Evolutionary conservation across 2,113 vertebrate species (phyloP).

Genomic region (Misgurnus mizolepis): DNA sequence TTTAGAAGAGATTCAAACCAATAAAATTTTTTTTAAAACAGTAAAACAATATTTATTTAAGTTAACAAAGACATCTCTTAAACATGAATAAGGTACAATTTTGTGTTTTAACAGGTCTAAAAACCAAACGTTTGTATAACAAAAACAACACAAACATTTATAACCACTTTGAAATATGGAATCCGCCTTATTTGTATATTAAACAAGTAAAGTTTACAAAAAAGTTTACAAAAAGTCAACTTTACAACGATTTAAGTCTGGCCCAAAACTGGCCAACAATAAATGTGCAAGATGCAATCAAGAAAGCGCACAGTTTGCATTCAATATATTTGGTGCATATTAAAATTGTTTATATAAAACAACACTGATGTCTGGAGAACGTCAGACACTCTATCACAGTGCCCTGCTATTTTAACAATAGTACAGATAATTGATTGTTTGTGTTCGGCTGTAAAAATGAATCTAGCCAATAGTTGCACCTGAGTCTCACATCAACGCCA

Average conservation of each 20-base stretch:
- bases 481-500: background rate
- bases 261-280: background rate
- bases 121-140: background rate
- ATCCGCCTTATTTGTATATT: background rate
- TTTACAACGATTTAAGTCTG: background rate
- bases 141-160: slow-evolving; percentile 17
- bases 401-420: background rate
- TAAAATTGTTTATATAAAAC: background rate
- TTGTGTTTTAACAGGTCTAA: background rate
- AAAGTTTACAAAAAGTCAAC: background rate
- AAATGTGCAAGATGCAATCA: background rate
- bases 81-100: slow-evolving; percentile 2
- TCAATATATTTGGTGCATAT: background rate
- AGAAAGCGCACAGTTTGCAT: background rate
- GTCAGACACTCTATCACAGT: background rate
- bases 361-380: background rate
- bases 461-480: background rate
- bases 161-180: background rate
- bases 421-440: background rate
- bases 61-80: background rate
- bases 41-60: slow-evolving; percentile 31
- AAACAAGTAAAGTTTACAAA: background rate
- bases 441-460: background rate
- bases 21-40: background rate
- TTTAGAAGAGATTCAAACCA: too few species aligned